Percentiles rank a stretch among this genome's conserved stretches.
These are phyloP conservation scores for Podocnemis expansa DNA, from an alignment of 2,113 vertebrate species.

Conservation along the genomic window DNA sequence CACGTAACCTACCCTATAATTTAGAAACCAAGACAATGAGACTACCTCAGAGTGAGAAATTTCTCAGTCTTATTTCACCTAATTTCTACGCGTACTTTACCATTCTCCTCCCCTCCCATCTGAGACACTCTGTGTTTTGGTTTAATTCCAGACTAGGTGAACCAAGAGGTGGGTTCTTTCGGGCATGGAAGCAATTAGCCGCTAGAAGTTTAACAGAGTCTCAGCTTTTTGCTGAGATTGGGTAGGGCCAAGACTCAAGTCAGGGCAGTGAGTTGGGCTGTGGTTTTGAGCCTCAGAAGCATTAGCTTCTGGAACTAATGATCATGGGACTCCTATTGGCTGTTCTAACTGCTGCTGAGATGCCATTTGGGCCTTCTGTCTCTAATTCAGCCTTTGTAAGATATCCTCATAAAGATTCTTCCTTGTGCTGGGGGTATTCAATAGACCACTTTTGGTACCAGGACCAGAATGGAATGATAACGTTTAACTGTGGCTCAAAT, in stretches of 20 bases:
- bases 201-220: background rate
- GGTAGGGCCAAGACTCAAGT: background rate
- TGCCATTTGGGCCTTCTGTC: too few relatives aligned
- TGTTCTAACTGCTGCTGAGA: too few relatives aligned
- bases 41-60: background rate
- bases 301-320: background rate
- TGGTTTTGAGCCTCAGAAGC: background rate
- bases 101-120: too few relatives aligned
- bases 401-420: too few relatives aligned
- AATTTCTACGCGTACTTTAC: background rate
- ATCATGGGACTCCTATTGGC: too few relatives aligned
- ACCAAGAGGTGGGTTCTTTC: background rate
- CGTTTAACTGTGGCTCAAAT: too few relatives aligned
- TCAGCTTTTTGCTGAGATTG: background rate
- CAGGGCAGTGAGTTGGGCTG: background rate
- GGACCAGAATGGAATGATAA: too few relatives aligned
- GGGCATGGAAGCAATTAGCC: background rate
- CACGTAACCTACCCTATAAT: fast-evolving
- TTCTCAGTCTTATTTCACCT: background rate
- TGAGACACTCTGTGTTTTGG: too few relatives aligned
- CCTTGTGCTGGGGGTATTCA: too few relatives aligned
- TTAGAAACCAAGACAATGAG: background rate
- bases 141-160: background rate
- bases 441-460: too few relatives aligned
- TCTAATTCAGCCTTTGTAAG: too few relatives aligned